A percentile compares a stretch with the other conserved stretches of the same genome.
phyloP scores from a whole-genome alignment of 2,888 invertebrate species.

The Caenorhabditis angaria region DNA sequence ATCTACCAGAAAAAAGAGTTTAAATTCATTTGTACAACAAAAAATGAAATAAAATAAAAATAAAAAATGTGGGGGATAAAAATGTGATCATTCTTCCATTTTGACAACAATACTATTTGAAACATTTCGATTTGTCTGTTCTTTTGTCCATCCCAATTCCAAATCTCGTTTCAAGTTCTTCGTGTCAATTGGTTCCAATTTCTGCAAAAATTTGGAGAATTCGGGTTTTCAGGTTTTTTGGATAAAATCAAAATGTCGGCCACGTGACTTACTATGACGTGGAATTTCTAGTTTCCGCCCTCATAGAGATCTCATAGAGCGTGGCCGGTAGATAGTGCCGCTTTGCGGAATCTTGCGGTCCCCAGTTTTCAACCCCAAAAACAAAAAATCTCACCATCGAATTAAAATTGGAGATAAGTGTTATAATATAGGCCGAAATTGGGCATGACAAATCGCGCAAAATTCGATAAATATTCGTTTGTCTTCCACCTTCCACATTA shows the following conservation, averaged over 20 bases:
- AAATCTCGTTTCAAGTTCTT: not conserved
- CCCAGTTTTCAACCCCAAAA: too few species aligned
- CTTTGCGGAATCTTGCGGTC: too few species aligned
- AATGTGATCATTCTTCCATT: not conserved
- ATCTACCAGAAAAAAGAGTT: too few species aligned
- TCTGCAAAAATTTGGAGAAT: conserved; percentile 11
- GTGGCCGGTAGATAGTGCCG: too few species aligned
- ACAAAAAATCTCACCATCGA: conserved; percentile 6
- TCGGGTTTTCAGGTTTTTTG: not conserved
- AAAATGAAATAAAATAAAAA: too few species aligned
- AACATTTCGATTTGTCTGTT: too few species aligned
- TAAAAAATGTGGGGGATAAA: too few species aligned
- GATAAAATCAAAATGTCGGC: too few species aligned
- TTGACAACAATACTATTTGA: not conserved
- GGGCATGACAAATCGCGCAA: conserved; percentile 31
- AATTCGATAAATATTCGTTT: conserved; percentile 20
- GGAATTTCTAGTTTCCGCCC: too few species aligned
- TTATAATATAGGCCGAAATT: conserved; percentile 25
- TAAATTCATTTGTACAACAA: too few species aligned
- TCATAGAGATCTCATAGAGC: too few species aligned
- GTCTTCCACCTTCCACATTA: conserved; percentile 34
- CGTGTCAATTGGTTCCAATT: conserved; percentile 29
- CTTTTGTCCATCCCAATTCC: not conserved
- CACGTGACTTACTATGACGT: too few species aligned
- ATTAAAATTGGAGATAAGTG: conserved; percentile 28